phyloP scores from a whole-genome alignment of 2,113 vertebrate species.

The Rhadina sibilatrix region DNA sequence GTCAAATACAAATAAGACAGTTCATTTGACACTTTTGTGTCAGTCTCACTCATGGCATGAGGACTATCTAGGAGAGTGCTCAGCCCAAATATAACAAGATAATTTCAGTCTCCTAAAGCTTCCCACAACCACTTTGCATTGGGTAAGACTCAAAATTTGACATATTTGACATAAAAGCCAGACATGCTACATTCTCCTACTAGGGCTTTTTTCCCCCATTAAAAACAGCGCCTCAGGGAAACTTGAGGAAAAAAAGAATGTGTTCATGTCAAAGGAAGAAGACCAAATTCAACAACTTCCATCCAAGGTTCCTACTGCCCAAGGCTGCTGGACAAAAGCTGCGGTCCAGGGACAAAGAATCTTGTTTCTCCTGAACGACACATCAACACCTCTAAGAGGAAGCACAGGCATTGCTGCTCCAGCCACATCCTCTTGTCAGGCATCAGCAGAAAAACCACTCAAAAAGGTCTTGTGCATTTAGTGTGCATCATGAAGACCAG shows the following conservation, averaged over 20 bases:
- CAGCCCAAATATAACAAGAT: background rate
- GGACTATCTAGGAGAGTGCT: background rate
- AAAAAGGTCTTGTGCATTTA: background rate
- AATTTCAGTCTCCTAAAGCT: background rate
- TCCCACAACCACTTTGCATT: background rate
- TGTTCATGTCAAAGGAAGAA: background rate
- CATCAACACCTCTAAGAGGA: background rate
- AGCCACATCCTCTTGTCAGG: slow-evolving; percentile 33
- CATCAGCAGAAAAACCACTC: slow-evolving; percentile 46
- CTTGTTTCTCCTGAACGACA: background rate
- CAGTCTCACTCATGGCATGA: background rate
- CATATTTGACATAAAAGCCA: background rate
- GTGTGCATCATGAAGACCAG: background rate
- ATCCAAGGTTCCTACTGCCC: background rate
- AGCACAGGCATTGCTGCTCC: background rate
- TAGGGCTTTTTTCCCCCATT: background rate
- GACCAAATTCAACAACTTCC: background rate
- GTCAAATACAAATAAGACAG: background rate
- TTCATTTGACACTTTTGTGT: background rate
- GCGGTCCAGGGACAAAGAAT: background rate
- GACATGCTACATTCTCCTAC: background rate
- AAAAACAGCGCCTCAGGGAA: background rate
- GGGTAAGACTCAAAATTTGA: background rate
- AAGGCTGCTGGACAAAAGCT: background rate
- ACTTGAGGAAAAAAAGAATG: background rate